These are phyloP conservation scores for Coptotermes formosanus DNA, from an alignment of 1,140 invertebrate species.

Conservation along the genomic window DNA sequence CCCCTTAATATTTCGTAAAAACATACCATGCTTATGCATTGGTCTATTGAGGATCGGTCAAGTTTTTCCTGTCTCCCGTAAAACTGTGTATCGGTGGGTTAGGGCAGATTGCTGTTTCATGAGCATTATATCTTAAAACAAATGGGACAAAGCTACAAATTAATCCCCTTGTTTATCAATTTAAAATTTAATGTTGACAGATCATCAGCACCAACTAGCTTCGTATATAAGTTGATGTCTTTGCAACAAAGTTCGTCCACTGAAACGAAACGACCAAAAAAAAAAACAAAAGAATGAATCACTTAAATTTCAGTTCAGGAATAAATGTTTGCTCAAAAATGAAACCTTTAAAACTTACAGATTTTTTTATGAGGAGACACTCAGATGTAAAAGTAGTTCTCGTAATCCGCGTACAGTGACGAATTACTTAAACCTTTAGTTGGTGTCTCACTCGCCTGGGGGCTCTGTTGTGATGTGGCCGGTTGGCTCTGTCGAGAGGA, in stretches of 20 bases:
- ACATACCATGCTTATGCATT: too few relatives aligned
- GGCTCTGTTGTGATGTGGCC: neutral
- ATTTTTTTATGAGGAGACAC: neutral
- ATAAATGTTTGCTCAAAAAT: neutral
- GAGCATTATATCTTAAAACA: too few relatives aligned
- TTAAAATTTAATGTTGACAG: too few relatives aligned
- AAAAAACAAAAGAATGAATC: neutral
- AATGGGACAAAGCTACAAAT: too few relatives aligned
- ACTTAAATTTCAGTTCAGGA: neutral
- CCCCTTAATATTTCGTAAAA: too few relatives aligned
- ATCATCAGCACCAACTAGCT: too few relatives aligned
- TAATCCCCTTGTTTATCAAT: too few relatives aligned
- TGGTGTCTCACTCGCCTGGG: neutral
- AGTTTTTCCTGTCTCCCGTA: too few relatives aligned
- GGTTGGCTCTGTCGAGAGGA: conserved; percentile 28
- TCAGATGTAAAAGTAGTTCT: conserved; percentile 31
- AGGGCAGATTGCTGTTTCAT: too few relatives aligned
- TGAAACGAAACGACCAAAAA: neutral
- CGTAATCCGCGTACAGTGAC: conserved; percentile 21
- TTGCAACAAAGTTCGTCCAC: neutral
- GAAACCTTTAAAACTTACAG: neutral
- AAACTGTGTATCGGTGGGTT: too few relatives aligned
- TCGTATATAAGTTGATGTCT: too few relatives aligned
- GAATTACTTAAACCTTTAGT: neutral
- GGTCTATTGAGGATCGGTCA: too few relatives aligned